Percentiles rank a stretch among this genome's conserved stretches.
These are phyloP conservation scores for Bucorvus abyssinicus DNA, from an alignment of 2,797 vertebrate species.

Conservation along the genomic window DNA sequence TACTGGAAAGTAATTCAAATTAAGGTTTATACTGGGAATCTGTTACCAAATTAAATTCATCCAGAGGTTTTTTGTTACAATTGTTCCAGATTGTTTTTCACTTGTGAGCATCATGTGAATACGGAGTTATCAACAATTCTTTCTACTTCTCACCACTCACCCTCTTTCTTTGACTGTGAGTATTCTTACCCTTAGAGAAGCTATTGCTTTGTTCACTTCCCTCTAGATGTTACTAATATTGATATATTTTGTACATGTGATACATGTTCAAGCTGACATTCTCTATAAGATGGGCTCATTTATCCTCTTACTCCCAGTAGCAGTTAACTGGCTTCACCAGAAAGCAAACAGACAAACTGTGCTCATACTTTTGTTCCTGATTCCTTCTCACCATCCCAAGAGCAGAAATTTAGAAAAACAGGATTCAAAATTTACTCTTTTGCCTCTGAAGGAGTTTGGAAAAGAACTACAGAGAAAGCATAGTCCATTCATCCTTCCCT, in stretches of 20 bases:
- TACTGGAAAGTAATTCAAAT: not conserved
- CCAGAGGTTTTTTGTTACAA: not conserved
- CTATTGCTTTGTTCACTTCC: not conserved
- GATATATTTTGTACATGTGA: not conserved
- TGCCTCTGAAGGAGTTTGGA: not conserved
- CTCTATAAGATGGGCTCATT: not conserved
- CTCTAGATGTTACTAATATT: not conserved
- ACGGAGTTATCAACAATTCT: not conserved
- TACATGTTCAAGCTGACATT: not conserved
- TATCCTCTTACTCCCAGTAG: not conserved
- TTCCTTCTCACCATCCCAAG: not conserved
- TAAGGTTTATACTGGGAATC: not conserved
- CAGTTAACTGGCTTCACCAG: not conserved
- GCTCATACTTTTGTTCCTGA: not conserved
- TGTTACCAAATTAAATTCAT: not conserved
- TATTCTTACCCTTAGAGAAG: not conserved
- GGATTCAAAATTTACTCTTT: not conserved
- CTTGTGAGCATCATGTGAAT: not conserved
- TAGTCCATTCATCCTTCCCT: not conserved
- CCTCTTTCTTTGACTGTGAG: not conserved
- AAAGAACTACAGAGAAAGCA: not conserved
- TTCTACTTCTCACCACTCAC: not conserved
- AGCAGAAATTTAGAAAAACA: not conserved
- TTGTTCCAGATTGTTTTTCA: not conserved
- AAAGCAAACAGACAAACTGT: not conserved